Percentiles rank a stretch among this genome's conserved stretches.
Conservation (phyloP, 2,113 vertebrate species). For the Chaetops frenatus region DNA sequence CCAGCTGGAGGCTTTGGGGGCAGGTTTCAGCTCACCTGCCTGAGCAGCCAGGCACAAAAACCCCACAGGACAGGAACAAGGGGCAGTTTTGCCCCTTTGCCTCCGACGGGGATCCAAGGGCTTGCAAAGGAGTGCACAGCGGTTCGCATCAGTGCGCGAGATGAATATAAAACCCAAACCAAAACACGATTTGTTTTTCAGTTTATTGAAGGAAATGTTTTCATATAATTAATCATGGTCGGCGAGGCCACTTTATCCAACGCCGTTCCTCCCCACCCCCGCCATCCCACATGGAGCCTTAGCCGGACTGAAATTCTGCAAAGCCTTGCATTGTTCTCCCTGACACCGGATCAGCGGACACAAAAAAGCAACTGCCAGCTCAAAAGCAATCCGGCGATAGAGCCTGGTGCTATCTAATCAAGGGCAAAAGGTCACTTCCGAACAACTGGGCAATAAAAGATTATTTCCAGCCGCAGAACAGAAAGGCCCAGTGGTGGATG, state of each 20-base stretch:
- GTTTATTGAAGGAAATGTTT: conserved; percentile 47
- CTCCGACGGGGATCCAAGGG: fast-evolving
- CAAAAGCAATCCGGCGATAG: conserved; percentile 87
- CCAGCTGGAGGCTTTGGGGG: background rate
- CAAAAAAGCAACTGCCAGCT: conserved; percentile 80
- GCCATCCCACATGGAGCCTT: conserved; percentile 43
- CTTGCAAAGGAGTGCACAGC: background rate
- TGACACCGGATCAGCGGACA: conserved; percentile 84
- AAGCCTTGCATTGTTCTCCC: conserved; percentile 88
- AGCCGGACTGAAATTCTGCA: conserved; percentile 74
- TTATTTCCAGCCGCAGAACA: conserved; percentile 91
- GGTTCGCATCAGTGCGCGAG: background rate
- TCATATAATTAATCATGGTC: conserved; percentile 26
- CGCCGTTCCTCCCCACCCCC: conserved; percentile 43
- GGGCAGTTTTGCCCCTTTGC: background rate
- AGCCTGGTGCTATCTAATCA: conserved; percentile 97
- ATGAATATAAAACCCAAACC: background rate
- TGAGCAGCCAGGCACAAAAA: background rate
- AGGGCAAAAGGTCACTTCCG: conserved; percentile 99
- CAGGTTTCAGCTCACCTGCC: conserved; percentile 8
- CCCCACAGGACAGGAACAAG: background rate
- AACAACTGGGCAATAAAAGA: conserved; percentile 99
- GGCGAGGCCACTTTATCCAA: background rate
- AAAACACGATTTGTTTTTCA: conserved; percentile 46
- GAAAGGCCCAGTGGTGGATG: conserved; percentile 78